phyloP scores from a whole-genome alignment of 2,113 vertebrate genomes.

The Malurus melanocephalus region DNA sequence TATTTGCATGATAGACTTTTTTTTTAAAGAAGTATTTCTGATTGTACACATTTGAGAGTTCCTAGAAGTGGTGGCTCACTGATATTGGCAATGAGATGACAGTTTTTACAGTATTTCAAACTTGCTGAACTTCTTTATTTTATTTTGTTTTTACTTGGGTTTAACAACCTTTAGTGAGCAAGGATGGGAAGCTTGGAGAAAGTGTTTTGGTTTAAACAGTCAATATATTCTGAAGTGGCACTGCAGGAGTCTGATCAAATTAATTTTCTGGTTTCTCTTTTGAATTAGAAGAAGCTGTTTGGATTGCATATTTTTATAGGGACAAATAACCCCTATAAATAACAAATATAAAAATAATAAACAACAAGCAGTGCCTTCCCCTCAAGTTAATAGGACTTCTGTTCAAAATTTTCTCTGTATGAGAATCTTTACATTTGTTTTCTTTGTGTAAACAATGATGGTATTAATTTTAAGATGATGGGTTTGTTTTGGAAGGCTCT shows the following conservation, averaged over 20 bases:
- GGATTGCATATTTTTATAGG: not conserved
- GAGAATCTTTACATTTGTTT: not conserved
- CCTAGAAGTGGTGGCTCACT: not conserved
- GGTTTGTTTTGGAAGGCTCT: constrained; percentile 84
- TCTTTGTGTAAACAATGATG: not conserved
- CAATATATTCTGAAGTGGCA: not conserved
- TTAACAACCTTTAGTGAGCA: not conserved
- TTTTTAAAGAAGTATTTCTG: not conserved
- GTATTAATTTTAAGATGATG: constrained; percentile 13
- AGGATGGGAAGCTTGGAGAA: not conserved
- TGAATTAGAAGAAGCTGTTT: not conserved
- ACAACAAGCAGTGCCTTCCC: not conserved
- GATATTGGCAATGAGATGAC: not conserved
- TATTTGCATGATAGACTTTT: not conserved
- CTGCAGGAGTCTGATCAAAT: not conserved
- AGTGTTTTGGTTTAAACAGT: not conserved
- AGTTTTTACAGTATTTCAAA: not conserved
- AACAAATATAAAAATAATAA: not conserved
- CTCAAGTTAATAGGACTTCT: not conserved
- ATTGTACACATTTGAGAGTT: not conserved
- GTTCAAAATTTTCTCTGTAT: not conserved
- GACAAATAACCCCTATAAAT: not conserved
- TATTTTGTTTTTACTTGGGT: not conserved
- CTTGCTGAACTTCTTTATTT: not conserved
- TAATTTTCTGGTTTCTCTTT: not conserved